A percentile compares a stretch with the other conserved stretches of the same genome.
phyloP scores from a whole-genome alignment of 2,888 invertebrate species.

The Beris chalybata region DNA sequence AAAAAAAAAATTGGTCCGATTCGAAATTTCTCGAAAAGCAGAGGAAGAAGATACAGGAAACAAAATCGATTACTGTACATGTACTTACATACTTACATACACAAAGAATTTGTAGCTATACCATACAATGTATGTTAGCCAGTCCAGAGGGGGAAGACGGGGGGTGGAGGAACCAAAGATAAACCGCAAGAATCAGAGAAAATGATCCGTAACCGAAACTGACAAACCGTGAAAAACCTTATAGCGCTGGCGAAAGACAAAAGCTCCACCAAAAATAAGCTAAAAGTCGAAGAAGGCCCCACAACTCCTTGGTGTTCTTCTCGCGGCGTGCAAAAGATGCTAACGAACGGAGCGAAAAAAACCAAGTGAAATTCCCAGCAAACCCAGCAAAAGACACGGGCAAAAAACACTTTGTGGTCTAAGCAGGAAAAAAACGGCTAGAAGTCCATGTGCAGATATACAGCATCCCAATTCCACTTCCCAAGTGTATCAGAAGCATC shows the following conservation, averaged over 20 bases:
- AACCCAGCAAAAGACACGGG: conserved; percentile 23
- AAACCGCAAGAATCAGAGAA: conserved; percentile 35
- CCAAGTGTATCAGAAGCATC: conserved; percentile 14
- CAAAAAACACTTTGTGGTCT: conserved; percentile 16
- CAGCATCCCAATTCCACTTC: too few relatives aligned
- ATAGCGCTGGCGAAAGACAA: conserved; percentile 16
- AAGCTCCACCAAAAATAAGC: conserved; percentile 29
- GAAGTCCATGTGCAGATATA: conserved; percentile 23
- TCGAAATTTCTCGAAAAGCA: conserved; percentile 5
- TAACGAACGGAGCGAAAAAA: background rate
- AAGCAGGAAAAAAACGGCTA: conserved; percentile 13
- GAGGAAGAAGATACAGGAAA: conserved; percentile 31
- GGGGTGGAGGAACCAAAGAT: background rate
- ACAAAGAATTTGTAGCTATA: background rate
- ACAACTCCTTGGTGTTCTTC: background rate
- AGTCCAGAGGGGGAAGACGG: background rate
- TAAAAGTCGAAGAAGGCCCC: conserved; percentile 4
- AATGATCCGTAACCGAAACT: conserved; percentile 40
- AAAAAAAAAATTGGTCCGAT: conserved; percentile 20
- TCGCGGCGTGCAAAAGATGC: conserved; percentile 2
- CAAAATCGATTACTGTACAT: conserved; percentile 30
- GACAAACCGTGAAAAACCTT: conserved; percentile 39
- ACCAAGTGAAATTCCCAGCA: conserved; percentile 23
- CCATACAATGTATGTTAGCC: background rate
- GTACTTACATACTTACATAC: conserved; percentile 16